Evolutionary conservation across 2,888 invertebrate species (phyloP).

Genomic region (Apomyelois bistriatella): DNA sequence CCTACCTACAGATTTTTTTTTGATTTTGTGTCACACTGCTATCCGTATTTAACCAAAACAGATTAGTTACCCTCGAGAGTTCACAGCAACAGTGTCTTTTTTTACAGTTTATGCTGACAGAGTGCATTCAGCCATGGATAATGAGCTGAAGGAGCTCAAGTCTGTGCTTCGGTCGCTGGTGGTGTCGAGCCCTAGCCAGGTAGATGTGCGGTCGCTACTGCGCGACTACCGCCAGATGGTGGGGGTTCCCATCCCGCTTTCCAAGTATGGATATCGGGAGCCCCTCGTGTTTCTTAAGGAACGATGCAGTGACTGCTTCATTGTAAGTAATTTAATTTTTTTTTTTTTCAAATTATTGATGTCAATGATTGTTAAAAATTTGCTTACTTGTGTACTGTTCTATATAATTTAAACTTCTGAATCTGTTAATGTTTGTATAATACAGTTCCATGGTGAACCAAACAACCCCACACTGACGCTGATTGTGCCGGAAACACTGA

Average conservation of each 20-base stretch:
- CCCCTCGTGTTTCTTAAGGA: slow-evolving; percentile 52
- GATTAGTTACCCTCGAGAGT: too few relatives aligned
- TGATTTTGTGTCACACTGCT: background rate
- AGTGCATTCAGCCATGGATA: slow-evolving; percentile 37
- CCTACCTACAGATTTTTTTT: background rate
- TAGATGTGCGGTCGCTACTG: slow-evolving; percentile 50
- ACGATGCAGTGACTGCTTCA: slow-evolving; percentile 54
- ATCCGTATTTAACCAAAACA: too few relatives aligned
- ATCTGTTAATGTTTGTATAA: slow-evolving; percentile 15
- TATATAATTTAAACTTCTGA: too few relatives aligned
- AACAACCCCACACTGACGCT: slow-evolving; percentile 55
- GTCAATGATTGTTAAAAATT: too few relatives aligned
- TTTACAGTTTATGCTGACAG: background rate
- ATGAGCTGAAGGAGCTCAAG: slow-evolving; percentile 52
- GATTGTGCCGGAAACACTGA: slow-evolving; percentile 56
- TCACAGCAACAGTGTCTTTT: background rate
- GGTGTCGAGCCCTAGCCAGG: slow-evolving; percentile 58
- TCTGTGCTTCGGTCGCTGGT: slow-evolving; percentile 55
- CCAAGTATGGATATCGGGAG: slow-evolving; percentile 52
- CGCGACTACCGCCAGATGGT: slow-evolving; percentile 59
- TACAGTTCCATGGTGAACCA: slow-evolving; percentile 48
- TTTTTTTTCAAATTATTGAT: too few relatives aligned
- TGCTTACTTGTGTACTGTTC: too few relatives aligned
- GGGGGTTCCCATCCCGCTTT: slow-evolving; percentile 45
- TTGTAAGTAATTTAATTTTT: slow-evolving; percentile 38